phyloP scores from a whole-genome alignment of 2,797 vertebrate species.

The Apogon hyalosoma region DNA sequence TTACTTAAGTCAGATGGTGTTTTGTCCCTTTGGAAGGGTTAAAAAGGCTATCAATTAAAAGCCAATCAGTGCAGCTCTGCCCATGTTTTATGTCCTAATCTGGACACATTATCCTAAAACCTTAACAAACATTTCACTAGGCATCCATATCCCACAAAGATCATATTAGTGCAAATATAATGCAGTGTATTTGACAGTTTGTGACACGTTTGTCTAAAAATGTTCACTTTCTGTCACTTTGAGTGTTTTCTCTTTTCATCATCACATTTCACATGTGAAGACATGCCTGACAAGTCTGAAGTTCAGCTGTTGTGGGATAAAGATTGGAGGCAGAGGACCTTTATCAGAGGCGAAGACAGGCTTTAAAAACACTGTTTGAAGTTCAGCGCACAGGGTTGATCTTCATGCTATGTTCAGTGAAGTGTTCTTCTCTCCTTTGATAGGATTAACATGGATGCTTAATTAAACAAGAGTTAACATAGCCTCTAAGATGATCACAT shows the following conservation, averaged over 20 bases:
- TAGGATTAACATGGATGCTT: slow-evolving; percentile 66
- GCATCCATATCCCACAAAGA: background rate
- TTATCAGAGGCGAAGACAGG: slow-evolving; percentile 36
- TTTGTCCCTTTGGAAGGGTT: slow-evolving; percentile 65
- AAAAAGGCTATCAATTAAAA: slow-evolving; percentile 71
- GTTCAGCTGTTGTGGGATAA: slow-evolving; percentile 18
- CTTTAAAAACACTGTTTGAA: slow-evolving; percentile 35
- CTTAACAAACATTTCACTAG: slow-evolving; percentile 10
- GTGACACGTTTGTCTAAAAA: slow-evolving; percentile 37
- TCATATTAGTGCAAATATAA: background rate
- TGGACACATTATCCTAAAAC: slow-evolving; percentile 4
- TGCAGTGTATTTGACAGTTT: slow-evolving; percentile 11
- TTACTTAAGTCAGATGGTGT: slow-evolving; percentile 37
- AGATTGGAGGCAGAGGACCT: slow-evolving; percentile 18
- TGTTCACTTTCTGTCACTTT: slow-evolving; percentile 21
- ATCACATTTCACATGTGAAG: slow-evolving; percentile 22
- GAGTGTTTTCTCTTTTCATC: slow-evolving; percentile 43
- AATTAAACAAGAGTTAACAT: slow-evolving; percentile 62
- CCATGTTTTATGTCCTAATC: background rate
- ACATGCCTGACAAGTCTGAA: slow-evolving; percentile 6
- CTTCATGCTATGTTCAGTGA: slow-evolving; percentile 45
- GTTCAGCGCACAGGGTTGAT: slow-evolving; percentile 38
- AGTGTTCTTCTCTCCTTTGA: slow-evolving; percentile 51
- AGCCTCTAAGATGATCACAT: slow-evolving; percentile 16
- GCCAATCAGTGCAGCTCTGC: slow-evolving; percentile 45